A percentile compares a stretch with the other conserved stretches of the same genome.
Conservation (phyloP, 2,113 vertebrate genomes). For the Cebus imitator region DNA sequence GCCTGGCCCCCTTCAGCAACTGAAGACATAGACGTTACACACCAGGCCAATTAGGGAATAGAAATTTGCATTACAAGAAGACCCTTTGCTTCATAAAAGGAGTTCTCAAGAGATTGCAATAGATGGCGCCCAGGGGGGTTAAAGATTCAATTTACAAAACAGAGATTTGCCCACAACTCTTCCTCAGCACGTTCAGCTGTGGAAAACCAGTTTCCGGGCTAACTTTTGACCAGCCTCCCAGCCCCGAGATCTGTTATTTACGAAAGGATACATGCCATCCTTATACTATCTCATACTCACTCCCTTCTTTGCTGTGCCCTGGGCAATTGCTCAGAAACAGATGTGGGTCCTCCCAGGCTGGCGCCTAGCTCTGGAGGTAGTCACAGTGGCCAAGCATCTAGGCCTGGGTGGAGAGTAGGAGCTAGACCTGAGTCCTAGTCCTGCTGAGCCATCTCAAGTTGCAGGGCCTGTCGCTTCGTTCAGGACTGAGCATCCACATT, state of each 20-base stretch:
- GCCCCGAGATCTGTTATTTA: not conserved
- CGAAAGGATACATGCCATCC: not conserved
- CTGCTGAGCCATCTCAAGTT: not conserved
- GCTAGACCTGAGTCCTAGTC: not conserved
- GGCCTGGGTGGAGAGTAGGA: not conserved
- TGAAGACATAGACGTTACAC: not conserved
- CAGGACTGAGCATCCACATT: too few relatives aligned
- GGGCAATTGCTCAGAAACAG: not conserved
- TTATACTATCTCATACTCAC: not conserved
- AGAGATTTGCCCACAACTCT: not conserved
- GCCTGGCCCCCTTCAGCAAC: not conserved
- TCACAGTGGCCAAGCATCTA: not conserved
- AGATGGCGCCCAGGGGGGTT: not conserved
- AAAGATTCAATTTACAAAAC: constrained; percentile 38
- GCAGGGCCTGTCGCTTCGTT: not conserved
- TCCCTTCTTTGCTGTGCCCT: not conserved
- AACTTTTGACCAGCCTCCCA: not conserved
- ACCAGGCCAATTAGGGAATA: not conserved
- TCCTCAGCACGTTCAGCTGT: rapidly evolving
- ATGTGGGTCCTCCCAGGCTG: not conserved
- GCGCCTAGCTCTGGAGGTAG: not conserved
- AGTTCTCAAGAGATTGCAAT: not conserved
- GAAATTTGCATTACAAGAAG: constrained; percentile 55
- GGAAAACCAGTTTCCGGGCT: not conserved
- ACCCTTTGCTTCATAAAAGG: constrained; percentile 20